Evolutionary conservation across 2,113 vertebrate species (phyloP).

Genomic region (Meriones unguiculatus): DNA sequence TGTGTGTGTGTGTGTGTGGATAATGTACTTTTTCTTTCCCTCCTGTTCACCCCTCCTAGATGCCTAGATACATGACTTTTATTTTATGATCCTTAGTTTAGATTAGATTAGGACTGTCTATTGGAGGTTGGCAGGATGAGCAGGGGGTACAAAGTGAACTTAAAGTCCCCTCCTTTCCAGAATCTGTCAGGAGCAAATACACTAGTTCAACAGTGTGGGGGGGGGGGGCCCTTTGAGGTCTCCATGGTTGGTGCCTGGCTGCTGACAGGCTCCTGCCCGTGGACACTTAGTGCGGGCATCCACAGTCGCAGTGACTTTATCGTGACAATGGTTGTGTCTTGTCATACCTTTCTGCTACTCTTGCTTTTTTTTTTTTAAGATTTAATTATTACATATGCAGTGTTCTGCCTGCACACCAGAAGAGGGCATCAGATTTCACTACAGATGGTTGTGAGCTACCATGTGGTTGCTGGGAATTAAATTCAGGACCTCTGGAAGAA

Average conservation of each 20-base stretch:
- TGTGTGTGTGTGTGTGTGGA: too few species aligned
- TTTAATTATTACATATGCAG: too few species aligned
- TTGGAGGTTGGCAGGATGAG: background rate
- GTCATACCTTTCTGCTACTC: background rate
- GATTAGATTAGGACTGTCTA: background rate
- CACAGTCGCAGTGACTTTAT: background rate
- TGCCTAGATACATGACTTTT: background rate
- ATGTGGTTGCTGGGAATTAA: too few species aligned
- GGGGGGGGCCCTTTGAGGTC: background rate
- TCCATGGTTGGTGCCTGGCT: background rate
- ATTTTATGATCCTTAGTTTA: background rate
- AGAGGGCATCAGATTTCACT: too few species aligned
- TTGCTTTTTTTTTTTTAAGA: too few species aligned
- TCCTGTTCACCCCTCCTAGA: background rate
- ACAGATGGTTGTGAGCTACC: too few species aligned
- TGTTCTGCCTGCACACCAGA: too few species aligned
- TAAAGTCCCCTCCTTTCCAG: background rate
- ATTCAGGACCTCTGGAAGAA: too few species aligned
- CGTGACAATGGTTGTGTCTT: background rate
- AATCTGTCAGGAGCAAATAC: background rate
- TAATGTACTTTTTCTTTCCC: background rate
- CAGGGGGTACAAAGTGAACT: background rate
- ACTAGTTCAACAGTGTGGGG: background rate
- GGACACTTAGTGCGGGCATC: background rate
- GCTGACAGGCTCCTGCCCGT: background rate